Base-by-base conservation (phyloP, 2,113 vertebrate genomes). In the Brienomyrus longianalis region DNA sequence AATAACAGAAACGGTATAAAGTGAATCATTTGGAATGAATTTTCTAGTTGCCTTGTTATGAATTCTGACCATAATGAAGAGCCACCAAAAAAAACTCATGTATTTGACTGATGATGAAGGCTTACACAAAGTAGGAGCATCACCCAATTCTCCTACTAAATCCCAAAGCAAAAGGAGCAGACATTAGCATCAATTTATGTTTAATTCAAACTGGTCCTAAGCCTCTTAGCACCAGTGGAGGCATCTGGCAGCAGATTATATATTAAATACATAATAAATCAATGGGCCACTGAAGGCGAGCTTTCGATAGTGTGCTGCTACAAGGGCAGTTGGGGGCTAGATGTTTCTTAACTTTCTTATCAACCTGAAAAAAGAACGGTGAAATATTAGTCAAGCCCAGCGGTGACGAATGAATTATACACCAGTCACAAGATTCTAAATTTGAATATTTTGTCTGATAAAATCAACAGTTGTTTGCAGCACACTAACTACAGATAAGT, bases 161-260 rank as follows among this genome's bases (percentile, higher is more conserved):
- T 35, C 48, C 31, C 50, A 56, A 54, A 54, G 51, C 48, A 80
- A 80, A 88, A 88, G 47, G 17, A 48, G 35, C 1, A 31, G 3
- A 31, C 43, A 51, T 80, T 35, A 90, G 89, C 62, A 51, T 88
- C 87, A 87, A 74, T 90, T 70, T 88, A 39, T 10, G 74, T 90
- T 80, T 51, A 90, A 80, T 90, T 56, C 88, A 87, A 87, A 86
- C 27, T 15, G 11, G 48, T 31, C 52, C 56, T 87, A 87, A 90
- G 48, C 89, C 31, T n/a, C 89, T 88, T 48, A 90, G 84, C 59
- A 19, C 27, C 45, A 52, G 84, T 52, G 45, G 35, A 27, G 47
- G 80, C 89, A 86, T 87, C 89, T 87, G 85, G 84, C 47, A 39
- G 23, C 59, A 45, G 85, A 51, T 50, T 86, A 56, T 87, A 56